Percentiles rank a stretch among this genome's conserved stretches.
phyloP scores from a whole-genome alignment of 2,888 invertebrate genomes.

The Ormia ochracea region DNA sequence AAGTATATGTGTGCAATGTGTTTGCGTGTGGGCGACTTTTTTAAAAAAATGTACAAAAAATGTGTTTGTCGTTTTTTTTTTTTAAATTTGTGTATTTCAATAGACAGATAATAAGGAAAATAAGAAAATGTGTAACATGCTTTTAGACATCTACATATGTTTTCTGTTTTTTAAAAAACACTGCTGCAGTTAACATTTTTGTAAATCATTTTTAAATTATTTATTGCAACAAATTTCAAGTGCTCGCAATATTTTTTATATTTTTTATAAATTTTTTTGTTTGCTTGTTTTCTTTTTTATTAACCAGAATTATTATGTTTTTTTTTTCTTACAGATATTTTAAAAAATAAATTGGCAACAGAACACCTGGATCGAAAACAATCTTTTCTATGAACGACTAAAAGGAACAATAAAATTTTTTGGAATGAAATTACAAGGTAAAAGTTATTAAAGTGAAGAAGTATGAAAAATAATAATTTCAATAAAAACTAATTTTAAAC shows the following conservation, averaged over 20 bases:
- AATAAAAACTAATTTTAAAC: constrained; percentile 29
- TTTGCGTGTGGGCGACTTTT: neutral
- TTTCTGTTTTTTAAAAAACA: too few species aligned
- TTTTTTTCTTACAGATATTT: constrained; percentile 36
- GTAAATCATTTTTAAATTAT: too few species aligned
- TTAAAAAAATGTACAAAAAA: neutral
- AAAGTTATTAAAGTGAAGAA: neutral
- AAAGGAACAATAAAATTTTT: neutral
- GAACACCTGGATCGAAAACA: constrained; percentile 8
- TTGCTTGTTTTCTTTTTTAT: too few species aligned
- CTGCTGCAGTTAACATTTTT: too few species aligned
- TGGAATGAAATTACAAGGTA: neutral
- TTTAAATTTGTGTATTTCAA: neutral
- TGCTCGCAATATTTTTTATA: too few species aligned
- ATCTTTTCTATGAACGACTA: neutral
- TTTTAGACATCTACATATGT: constrained; percentile 49
- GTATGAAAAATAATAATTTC: neutral
- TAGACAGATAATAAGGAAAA: neutral
- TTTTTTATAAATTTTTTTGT: too few species aligned
- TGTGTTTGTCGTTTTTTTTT: too few species aligned
- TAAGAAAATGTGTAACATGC: constrained; percentile 23
- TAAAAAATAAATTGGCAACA: constrained; percentile 47
- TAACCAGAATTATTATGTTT: neutral
- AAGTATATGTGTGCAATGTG: neutral
- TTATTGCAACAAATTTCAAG: too few species aligned